Percentiles rank a stretch among this genome's conserved stretches.
Conservation (phyloP, 2,797 vertebrate genomes). For the Phoeniculus purpureus region DNA sequence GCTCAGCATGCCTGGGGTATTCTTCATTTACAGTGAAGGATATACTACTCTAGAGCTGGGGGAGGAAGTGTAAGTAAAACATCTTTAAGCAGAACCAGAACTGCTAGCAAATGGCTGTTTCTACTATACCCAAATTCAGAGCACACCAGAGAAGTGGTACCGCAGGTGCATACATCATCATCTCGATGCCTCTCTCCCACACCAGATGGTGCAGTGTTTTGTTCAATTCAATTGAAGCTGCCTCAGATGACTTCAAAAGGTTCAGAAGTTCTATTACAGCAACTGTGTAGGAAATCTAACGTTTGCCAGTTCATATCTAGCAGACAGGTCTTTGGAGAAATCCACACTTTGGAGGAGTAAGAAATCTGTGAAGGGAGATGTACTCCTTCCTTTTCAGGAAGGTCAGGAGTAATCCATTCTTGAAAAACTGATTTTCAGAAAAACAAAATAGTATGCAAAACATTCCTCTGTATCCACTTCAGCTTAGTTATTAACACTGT, state of each 20-base stretch:
- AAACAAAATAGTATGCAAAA: neutral
- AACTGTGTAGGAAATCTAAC: neutral
- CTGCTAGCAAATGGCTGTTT: neutral
- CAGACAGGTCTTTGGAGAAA: neutral
- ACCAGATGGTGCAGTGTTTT: neutral
- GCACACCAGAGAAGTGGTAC: neutral
- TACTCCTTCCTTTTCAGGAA: neutral
- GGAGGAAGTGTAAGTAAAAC: neutral
- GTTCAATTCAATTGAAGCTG: neutral
- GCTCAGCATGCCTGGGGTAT: neutral
- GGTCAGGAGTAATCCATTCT: neutral
- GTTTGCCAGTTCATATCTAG: fast-evolving
- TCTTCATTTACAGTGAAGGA: neutral
- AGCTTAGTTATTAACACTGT: neutral
- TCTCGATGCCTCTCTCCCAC: neutral
- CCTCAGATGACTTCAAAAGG: neutral
- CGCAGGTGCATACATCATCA: neutral
- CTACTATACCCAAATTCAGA: neutral
- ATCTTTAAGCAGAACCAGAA: neutral
- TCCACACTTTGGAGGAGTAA: fast-evolving
- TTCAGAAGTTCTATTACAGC: neutral
- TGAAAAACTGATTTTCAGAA: neutral
- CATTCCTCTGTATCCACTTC: neutral
- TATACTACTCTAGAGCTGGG: neutral
- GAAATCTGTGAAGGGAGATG: neutral